These are phyloP conservation scores for Salvator merianae DNA, from an alignment of 2,113 vertebrate genomes.

Conservation along the genomic window DNA sequence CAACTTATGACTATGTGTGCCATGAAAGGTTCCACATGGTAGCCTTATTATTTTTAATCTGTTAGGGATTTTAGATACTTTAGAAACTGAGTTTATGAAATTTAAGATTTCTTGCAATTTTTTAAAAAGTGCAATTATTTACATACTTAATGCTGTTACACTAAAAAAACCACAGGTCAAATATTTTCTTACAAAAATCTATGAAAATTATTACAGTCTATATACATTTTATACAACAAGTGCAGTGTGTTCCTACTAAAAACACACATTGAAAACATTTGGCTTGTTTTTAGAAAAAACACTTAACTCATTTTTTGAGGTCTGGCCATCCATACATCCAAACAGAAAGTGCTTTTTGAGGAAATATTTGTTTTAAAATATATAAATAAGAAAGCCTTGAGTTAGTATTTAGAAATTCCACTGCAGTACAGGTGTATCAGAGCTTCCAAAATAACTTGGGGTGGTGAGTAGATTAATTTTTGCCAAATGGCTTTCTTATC, in stretches of 20 bases:
- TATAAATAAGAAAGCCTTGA: constrained; percentile 42
- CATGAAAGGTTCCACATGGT: not conserved
- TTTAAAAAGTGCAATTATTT: constrained; percentile 65
- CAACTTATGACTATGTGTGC: not conserved
- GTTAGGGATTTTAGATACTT: not conserved
- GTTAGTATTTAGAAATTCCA: constrained; percentile 47
- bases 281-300: constrained; percentile 68
- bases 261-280: constrained; percentile 58
- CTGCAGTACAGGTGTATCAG: constrained; percentile 40
- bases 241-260: constrained; percentile 65
- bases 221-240: constrained; percentile 64
- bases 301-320: constrained; percentile 71
- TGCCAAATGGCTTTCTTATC: constrained; percentile 41
- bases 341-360: constrained; percentile 62
- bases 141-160: constrained; percentile 79
- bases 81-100: not conserved
- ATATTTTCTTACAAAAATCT: constrained; percentile 73
- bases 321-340: constrained; percentile 53
- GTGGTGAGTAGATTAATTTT: constrained; percentile 24
- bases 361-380: constrained; percentile 59
- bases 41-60: not conserved
- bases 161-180: constrained; percentile 74
- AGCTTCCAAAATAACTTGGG: constrained; percentile 43
- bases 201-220: constrained; percentile 59
- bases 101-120: constrained; percentile 28